Conservation (phyloP, 2,797 vertebrate genomes). For the Gila robusta region DNA sequence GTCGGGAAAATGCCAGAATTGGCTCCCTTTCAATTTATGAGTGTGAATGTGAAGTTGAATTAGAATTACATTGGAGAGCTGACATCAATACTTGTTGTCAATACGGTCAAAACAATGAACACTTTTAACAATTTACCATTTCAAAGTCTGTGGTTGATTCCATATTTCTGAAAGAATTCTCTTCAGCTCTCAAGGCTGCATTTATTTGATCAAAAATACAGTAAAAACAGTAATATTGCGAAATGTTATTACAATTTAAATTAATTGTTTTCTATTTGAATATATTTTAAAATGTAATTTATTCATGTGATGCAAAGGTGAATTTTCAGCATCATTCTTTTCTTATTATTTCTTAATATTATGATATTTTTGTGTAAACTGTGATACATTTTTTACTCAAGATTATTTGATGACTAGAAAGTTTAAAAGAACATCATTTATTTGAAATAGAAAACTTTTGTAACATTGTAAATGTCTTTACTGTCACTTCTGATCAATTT, state of each 20-base stretch:
- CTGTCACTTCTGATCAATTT: too few species aligned
- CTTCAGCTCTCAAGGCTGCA: not conserved
- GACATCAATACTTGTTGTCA: too few species aligned
- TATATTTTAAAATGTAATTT: not conserved
- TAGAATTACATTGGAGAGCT: not conserved
- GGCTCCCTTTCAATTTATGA: not conserved
- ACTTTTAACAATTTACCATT: not conserved
- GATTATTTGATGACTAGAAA: too few species aligned
- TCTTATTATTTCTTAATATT: too few species aligned
- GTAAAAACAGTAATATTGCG: not conserved
- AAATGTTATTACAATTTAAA: not conserved
- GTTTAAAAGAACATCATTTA: not conserved
- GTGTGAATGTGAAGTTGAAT: not conserved
- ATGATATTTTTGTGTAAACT: too few species aligned
- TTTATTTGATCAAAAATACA: not conserved
- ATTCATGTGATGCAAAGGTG: not conserved
- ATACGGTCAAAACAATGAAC: not conserved
- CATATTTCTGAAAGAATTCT: not conserved
- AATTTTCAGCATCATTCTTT: not conserved
- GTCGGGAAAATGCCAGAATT: not conserved
- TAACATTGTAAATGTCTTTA: too few species aligned
- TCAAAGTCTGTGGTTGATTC: not conserved
- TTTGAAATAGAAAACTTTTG: too few species aligned
- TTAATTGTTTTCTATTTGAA: not conserved
- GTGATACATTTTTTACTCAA: not conserved